Conservation (phyloP, 2,888 invertebrate species). For the Ectemnius cavifrons region DNA sequence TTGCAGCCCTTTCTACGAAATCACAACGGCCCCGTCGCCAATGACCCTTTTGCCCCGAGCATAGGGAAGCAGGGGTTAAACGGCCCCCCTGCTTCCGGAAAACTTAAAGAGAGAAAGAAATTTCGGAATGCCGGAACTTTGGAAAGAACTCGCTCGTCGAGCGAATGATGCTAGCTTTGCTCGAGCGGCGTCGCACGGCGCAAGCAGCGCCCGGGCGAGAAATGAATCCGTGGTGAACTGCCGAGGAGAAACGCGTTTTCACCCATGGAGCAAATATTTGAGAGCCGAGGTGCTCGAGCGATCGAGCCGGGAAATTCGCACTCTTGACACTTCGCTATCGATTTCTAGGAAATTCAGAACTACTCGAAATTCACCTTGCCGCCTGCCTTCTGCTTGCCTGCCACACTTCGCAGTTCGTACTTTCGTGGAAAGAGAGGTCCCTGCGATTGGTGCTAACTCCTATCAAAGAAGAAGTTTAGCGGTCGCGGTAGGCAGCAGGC, state of each 20-base stretch:
- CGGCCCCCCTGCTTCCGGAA: too few relatives aligned
- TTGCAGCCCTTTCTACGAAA: slow-evolving; percentile 31
- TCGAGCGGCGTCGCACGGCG: neutral
- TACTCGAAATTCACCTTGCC: neutral
- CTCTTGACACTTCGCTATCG: slow-evolving; percentile 2
- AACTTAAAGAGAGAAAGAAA: neutral
- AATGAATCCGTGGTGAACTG: slow-evolving; percentile 4
- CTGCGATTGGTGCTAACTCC: neutral
- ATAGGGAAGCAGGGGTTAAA: neutral
- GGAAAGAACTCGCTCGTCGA: neutral
- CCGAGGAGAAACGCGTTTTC: neutral
- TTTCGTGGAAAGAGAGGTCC: neutral
- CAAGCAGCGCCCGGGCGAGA: neutral
- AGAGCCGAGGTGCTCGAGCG: neutral
- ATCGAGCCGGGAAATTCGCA: neutral
- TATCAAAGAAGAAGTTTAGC: neutral
- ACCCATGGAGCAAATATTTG: slow-evolving; percentile 5
- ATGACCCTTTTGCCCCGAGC: slow-evolving; percentile 8
- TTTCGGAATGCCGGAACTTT: neutral
- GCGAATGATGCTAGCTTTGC: neutral
- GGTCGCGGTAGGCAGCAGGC: neutral
- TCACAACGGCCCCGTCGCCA: slow-evolving; percentile 12
- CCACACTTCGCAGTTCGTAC: too few relatives aligned
- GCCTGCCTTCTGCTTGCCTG: neutral
- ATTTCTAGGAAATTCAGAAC: neutral